Evolutionary conservation across 1,140 invertebrate species (phyloP).

Genomic region (Zaprionus kolodkinae): DNA sequence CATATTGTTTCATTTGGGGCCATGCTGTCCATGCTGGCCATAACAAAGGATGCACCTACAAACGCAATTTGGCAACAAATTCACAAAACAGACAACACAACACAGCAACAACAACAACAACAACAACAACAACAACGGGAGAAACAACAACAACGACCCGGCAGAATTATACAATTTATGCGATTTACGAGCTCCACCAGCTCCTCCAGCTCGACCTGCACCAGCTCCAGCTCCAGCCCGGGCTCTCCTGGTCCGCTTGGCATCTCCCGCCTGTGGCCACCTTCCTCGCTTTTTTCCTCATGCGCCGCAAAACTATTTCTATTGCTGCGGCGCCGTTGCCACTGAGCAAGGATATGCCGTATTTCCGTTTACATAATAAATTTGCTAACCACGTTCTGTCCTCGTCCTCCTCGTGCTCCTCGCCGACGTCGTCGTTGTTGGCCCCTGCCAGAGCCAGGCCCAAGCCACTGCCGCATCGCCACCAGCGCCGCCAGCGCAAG

Average conservation of each 20-base stretch:
- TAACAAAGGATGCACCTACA: conserved; percentile 68
- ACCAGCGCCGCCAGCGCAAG: conserved; percentile 51
- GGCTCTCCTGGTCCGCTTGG: not conserved
- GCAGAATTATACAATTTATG: conserved; percentile 83
- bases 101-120: conserved; percentile 18
- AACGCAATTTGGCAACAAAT: conserved; percentile 81
- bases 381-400: conserved; percentile 84
- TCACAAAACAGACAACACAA: conserved; percentile 57
- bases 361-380: conserved; percentile 84
- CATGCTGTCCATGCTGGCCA: conserved; percentile 26
- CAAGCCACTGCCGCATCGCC: conserved; percentile 53
- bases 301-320: conserved; percentile 76
- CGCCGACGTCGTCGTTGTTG: not conserved
- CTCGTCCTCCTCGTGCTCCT: conserved; percentile 33
- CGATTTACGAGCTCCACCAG: conserved; percentile 74
- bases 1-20: conserved; percentile 69
- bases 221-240: not conserved
- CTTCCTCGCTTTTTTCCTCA: conserved; percentile 39
- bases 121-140: conserved; percentile 49
- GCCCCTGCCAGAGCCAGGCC: not conserved
- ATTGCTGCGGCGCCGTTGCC: conserved; percentile 73
- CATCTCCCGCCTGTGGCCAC: conserved; percentile 40
- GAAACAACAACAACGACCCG: conserved; percentile 58
- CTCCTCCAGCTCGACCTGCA: conserved; percentile 27
- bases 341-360: conserved; percentile 80